phyloP scores from a whole-genome alignment of 2,113 vertebrate genomes.

The Hyaena hyaena region DNA sequence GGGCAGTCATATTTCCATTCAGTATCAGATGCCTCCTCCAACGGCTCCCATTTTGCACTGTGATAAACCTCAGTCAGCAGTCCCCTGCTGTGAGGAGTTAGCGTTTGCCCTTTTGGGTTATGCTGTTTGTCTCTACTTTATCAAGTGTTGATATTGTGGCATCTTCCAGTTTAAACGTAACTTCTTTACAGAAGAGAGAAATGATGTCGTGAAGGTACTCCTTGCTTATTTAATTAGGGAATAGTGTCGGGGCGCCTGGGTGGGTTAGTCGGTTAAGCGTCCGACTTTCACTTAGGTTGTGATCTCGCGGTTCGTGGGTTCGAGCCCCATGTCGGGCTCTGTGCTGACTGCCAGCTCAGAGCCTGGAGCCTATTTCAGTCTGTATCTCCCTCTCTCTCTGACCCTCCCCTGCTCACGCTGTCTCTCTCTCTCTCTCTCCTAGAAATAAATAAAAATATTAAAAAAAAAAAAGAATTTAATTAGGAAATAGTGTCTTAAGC shows the following conservation, averaged over 20 bases:
- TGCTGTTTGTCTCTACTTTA: neutral
- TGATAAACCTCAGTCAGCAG: neutral
- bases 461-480: neutral
- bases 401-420: too few species aligned
- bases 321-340: too few species aligned
- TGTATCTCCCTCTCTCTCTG: too few species aligned
- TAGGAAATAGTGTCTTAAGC: neutral
- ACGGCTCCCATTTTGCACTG: too few species aligned
- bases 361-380: too few species aligned
- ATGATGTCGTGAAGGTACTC: neutral
- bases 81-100: neutral
- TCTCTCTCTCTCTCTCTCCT: too few species aligned
- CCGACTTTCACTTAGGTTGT: too few species aligned
- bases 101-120: neutral
- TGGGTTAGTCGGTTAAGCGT: too few species aligned
- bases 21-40: too few species aligned
- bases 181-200: neutral
- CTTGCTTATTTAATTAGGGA: neutral
- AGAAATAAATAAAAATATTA: too few species aligned
- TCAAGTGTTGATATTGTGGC: neutral
- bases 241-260: neutral
- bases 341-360: too few species aligned
- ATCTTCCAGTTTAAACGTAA: neutral
- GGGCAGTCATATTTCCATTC: neutral
- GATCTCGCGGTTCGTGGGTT: too few species aligned